A percentile compares a stretch with the other conserved stretches of the same genome.
phyloP scores from a whole-genome alignment of 2,888 invertebrate species.

The Machimus atricapillus region DNA sequence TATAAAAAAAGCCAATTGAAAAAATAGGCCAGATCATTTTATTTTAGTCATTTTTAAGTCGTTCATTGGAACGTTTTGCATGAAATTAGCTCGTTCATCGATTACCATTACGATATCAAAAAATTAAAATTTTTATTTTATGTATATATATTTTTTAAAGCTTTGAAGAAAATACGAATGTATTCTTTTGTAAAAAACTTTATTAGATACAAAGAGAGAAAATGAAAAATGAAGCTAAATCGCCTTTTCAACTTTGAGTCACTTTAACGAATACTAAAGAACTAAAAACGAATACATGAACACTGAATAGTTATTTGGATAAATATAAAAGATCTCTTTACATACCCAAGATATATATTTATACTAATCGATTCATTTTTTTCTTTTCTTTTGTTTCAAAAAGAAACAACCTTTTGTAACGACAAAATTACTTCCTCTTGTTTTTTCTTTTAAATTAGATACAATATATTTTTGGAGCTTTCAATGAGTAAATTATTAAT shows the following conservation, averaged over 20 bases:
- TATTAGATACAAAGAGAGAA: slow-evolving; percentile 8
- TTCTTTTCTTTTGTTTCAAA: slow-evolving; percentile 26
- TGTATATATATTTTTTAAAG: background rate
- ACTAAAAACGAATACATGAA: slow-evolving; percentile 10
- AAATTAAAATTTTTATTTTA: background rate
- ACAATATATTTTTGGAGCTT: background rate
- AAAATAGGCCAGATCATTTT: slow-evolving; percentile 52
- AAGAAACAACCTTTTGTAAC: slow-evolving; percentile 8
- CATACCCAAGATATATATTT: slow-evolving; percentile 29
- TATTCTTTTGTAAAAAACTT: slow-evolving; percentile 15
- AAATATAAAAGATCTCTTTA: slow-evolving; percentile 17
- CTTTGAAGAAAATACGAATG: slow-evolving; percentile 39
- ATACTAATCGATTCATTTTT: slow-evolving; percentile 52
- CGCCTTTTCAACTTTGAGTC: background rate
- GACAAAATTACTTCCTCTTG: background rate
- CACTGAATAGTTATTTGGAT: slow-evolving; percentile 22
- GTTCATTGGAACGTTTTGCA: background rate
- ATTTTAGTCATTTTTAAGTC: background rate
- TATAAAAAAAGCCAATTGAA: slow-evolving; percentile 29
- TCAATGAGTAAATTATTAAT: background rate
- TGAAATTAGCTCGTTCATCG: background rate
- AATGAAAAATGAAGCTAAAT: slow-evolving; percentile 29
- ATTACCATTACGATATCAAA: background rate
- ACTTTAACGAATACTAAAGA: slow-evolving; percentile 15
- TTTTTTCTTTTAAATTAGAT: background rate